Base-by-base conservation (phyloP, 2,113 vertebrate genomes). In the Archocentrus centrarchus region DNA sequence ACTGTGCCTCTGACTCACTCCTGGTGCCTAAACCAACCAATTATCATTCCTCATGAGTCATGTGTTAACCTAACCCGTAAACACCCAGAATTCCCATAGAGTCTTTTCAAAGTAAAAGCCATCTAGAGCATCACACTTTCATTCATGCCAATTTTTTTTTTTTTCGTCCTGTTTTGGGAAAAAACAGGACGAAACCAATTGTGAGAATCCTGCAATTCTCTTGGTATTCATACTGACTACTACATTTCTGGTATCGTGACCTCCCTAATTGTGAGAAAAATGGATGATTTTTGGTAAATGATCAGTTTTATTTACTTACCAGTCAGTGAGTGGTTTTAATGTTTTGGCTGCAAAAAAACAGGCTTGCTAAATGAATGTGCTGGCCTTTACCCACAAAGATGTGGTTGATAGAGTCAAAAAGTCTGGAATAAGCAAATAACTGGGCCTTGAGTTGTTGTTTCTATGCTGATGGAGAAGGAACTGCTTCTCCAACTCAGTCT, bases 21-120 rank as follows among this genome's bases (percentile, higher is more conserved):
- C 39, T 66, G 63, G 63, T 44, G n/a, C 44, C 63, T 66, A 66
- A 66, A 44, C 13, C 63, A 66, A 66, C 63, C n/a, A 66, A 44
- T 66, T 66, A 66, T 66, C n/a, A 66, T 66, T 66, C 63, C 37
- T 24, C 63, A 10, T 44, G 63, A 66, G 7, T 66, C 39, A 41
- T 47, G 41, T 47, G 39, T 27, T 47, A 68, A 68, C 64, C 39
- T 68, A 27, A 68, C 63, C 44, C 39, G 39, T 47, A 68, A 47
- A 68, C 39, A 18, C 61, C 18, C 35, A 64, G 11, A 64, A 64
- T 66, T 70, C 64, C 41, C 15, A 2, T 18, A 30, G n/a, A 66
- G 22, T 50, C 41, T 70, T 70, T 70, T 70, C 41, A 70, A 50
- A 70, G 41, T 70, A 70, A 70, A 70, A 68, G 14, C 41, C 64